Evolutionary conservation across 2,888 invertebrate genomes (phyloP).

Genomic region (Nymphalis polychloros): DNA sequence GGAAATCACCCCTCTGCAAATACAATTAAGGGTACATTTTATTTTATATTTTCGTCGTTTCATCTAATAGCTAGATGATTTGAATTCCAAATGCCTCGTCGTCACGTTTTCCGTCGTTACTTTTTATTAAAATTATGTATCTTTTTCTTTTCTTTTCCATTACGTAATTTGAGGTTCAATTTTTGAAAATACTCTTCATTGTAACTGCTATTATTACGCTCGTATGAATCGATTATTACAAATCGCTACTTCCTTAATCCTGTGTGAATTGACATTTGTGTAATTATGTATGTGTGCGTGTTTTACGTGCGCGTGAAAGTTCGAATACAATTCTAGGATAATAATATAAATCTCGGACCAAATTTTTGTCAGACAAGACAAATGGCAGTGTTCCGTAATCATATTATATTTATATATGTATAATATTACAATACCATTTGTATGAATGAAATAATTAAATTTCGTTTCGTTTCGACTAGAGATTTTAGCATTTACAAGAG

Average conservation of each 20-base stretch:
- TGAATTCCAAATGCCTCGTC: slow-evolving; percentile 37
- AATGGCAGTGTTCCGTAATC: neutral
- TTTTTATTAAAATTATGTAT: slow-evolving; percentile 35
- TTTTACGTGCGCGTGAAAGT: neutral
- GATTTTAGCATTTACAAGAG: neutral
- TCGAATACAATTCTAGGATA: neutral
- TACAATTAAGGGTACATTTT: slow-evolving; percentile 33
- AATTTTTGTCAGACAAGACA: neutral
- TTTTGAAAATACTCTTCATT: slow-evolving; percentile 13
- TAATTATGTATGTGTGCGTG: neutral
- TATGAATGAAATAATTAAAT: neutral
- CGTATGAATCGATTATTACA: neutral
- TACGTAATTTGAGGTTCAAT: slow-evolving; percentile 24
- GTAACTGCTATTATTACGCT: neutral
- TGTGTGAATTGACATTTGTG: neutral
- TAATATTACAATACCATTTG: neutral
- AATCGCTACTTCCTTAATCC: too few species aligned
- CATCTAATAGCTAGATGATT: slow-evolving; percentile 33
- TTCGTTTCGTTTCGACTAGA: neutral
- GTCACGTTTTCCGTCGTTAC: slow-evolving; percentile 36
- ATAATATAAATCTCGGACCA: neutral
- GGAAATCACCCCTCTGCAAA: slow-evolving; percentile 9
- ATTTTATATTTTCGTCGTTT: slow-evolving; percentile 36
- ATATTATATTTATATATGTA: neutral
- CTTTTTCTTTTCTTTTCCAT: slow-evolving; percentile 29